A percentile compares a stretch with the other conserved stretches of the same genome.
Conservation (phyloP, 2,888 invertebrate genomes). For the Chorisops tibialis region DNA sequence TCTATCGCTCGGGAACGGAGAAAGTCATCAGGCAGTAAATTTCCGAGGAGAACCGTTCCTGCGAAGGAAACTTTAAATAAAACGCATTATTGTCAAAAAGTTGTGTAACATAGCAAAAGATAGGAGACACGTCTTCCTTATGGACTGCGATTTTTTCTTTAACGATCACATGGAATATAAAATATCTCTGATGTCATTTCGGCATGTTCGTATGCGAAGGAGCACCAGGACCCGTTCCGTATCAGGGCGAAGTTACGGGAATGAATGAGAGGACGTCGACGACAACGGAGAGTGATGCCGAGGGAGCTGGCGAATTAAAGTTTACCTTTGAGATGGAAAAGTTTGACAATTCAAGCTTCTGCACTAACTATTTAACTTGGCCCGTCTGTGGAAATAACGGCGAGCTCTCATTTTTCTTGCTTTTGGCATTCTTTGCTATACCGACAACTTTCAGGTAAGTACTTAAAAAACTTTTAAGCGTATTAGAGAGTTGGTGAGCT, state of each 20-base stretch:
- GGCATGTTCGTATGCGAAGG: background rate
- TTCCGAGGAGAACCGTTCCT: constrained; percentile 10
- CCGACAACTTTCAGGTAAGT: too few relatives aligned
- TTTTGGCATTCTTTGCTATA: too few relatives aligned
- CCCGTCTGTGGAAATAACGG: too few relatives aligned
- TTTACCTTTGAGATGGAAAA: constrained; percentile 1
- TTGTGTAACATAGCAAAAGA: background rate
- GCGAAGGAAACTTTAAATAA: constrained; percentile 13
- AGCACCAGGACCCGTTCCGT: background rate
- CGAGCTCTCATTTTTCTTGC: too few relatives aligned
- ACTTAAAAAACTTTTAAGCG: too few relatives aligned
- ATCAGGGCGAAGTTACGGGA: background rate
- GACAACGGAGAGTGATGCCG: background rate
- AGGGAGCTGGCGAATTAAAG: background rate
- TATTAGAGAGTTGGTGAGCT: too few relatives aligned
- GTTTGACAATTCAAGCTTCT: background rate
- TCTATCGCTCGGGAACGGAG: background rate
- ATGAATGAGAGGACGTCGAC: background rate
- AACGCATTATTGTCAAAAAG: constrained; percentile 21
- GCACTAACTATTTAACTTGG: too few relatives aligned
- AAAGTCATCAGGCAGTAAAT: constrained; percentile 10
- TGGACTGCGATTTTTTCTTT: background rate
- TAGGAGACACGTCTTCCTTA: background rate
- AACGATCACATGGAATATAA: constrained; percentile 15
- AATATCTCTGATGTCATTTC: constrained; percentile 5